phyloP scores from a whole-genome alignment of 2,113 vertebrate species.

The Pao palembangensis region DNA sequence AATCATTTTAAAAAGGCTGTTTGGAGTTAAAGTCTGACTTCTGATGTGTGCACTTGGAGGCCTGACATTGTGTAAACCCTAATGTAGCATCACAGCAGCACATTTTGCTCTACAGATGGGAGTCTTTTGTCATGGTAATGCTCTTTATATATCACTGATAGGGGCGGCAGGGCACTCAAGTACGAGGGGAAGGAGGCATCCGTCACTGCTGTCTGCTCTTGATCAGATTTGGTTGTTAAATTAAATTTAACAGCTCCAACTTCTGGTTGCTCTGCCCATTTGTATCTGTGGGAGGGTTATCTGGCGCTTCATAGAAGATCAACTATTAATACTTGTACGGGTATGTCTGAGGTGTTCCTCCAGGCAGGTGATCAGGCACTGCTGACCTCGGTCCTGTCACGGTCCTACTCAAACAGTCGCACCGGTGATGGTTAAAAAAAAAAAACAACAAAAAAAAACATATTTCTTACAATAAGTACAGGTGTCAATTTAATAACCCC shows the following conservation, averaged over 20 bases:
- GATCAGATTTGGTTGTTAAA: conserved; percentile 25
- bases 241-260: conserved; percentile 18
- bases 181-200: conserved; percentile 19
- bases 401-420: too few relatives aligned
- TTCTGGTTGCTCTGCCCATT: background rate
- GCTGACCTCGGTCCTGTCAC: too few relatives aligned
- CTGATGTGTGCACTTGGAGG: conserved; percentile 20
- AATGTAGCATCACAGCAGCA: conserved; percentile 21
- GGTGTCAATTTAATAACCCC: too few relatives aligned
- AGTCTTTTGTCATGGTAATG: conserved; percentile 52
- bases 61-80: conserved; percentile 15
- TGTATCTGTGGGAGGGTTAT: background rate
- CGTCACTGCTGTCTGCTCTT: conserved; percentile 20
- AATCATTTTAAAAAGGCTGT: background rate
- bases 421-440: too few relatives aligned
- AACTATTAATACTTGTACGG: too few relatives aligned
- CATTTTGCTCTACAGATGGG: conserved; percentile 35
- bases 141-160: conserved; percentile 31
- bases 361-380: background rate
- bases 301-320: too few relatives aligned
- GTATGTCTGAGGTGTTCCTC: too few relatives aligned
- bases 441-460: too few relatives aligned
- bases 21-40: conserved; percentile 6
- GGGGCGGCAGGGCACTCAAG: conserved; percentile 26
- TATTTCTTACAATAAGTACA: too few relatives aligned